phyloP scores from a whole-genome alignment of 2,888 invertebrate genomes.

The Liodrosophila aerea region DNA sequence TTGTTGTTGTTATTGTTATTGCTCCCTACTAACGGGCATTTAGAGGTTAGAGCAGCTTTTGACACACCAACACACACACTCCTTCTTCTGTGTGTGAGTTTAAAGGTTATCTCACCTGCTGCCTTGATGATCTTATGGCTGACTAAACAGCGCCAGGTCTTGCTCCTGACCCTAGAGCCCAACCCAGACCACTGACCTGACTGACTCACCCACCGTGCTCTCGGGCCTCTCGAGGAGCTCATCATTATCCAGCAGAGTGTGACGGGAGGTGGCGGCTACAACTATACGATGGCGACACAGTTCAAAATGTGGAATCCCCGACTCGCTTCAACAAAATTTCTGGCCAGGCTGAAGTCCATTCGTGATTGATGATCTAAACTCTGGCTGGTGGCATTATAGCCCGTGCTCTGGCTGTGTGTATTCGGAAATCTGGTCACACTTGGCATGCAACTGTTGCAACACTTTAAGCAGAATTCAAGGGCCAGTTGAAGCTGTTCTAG shows the following conservation, averaged over 20 bases:
- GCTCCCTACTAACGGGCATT: constrained; percentile 25
- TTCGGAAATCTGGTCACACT: constrained; percentile 16
- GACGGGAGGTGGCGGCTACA: constrained; percentile 15
- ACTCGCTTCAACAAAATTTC: not conserved
- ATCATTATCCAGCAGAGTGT: constrained; percentile 42
- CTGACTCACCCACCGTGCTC: not conserved
- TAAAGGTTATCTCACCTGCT: constrained; percentile 68
- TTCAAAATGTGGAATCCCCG: too few relatives aligned
- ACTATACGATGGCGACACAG: too few relatives aligned
- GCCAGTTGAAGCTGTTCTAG: too few relatives aligned
- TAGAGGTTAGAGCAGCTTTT: constrained; percentile 42
- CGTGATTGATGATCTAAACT: constrained; percentile 59
- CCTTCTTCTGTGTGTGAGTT: constrained; percentile 47
- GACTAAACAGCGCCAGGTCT: constrained; percentile 49
- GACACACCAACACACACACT: constrained; percentile 8
- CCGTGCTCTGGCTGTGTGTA: too few relatives aligned
- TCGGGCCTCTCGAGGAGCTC: constrained; percentile 30
- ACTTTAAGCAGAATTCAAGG: constrained; percentile 26
- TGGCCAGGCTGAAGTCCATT: not conserved
- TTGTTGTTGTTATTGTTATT: constrained; percentile 36
- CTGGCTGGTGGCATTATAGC: too few relatives aligned
- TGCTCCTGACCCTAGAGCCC: constrained; percentile 1
- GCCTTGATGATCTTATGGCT: constrained; percentile 68
- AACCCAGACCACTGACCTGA: not conserved
- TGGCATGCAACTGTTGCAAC: constrained; percentile 21